phyloP scores from a whole-genome alignment of 2,797 vertebrate genomes.

The Anguilla obscura region DNA sequence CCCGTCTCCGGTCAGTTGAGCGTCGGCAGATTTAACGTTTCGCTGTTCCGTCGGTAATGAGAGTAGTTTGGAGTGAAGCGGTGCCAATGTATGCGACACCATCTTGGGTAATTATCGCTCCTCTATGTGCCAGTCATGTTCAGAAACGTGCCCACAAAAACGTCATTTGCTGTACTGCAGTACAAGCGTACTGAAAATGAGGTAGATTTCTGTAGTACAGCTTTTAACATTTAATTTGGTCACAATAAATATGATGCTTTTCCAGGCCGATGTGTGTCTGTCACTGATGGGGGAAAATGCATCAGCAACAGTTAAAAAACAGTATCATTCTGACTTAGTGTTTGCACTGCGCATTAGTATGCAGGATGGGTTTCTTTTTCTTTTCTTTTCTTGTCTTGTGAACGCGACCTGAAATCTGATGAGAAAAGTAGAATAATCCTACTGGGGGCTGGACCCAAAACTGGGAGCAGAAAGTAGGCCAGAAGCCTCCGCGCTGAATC shows the following conservation, averaged over 20 bases:
- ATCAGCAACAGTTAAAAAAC: not conserved
- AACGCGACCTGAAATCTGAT: constrained; percentile 15
- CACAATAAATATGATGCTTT: not conserved
- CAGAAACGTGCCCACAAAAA: not conserved
- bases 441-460: constrained; percentile 16
- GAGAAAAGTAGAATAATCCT: constrained; percentile 19
- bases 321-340: not conserved
- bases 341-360: no score
- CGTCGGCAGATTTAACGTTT: no score
- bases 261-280: not conserved
- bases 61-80: not conserved
- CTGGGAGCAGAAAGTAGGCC: constrained; percentile 19
- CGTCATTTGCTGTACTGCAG: not conserved
- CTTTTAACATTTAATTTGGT: not conserved
- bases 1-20: not conserved
- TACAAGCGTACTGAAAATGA: not conserved
- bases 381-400: not conserved
- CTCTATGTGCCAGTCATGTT: not conserved
- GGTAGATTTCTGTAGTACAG: not conserved
- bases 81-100: not conserved
- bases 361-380: not conserved
- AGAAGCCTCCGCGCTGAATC: not conserved
- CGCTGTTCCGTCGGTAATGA: not conserved
- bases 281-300: not conserved
- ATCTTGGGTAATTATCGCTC: not conserved